Evolutionary conservation across 2,113 vertebrate species (phyloP).

Genomic region (Heterochromis multidens): DNA sequence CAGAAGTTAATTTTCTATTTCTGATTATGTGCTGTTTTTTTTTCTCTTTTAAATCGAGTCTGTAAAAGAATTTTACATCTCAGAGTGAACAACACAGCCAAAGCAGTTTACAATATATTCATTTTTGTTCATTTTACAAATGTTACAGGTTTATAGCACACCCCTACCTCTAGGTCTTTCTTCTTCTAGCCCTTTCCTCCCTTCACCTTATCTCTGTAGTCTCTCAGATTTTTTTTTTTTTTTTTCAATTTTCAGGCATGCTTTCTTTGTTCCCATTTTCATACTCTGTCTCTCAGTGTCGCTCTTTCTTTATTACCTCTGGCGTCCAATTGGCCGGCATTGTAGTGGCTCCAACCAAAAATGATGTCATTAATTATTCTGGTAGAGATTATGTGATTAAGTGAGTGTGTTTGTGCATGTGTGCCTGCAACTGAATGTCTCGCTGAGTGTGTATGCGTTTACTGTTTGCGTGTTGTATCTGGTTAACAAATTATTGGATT

Average conservation of each 20-base stretch:
- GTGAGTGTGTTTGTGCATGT: not conserved
- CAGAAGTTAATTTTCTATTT: not conserved
- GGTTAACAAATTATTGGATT: constrained; percentile 40
- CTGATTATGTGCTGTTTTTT: not conserved
- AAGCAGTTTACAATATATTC: not conserved
- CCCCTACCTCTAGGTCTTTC: not conserved
- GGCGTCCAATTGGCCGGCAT: constrained; percentile 35
- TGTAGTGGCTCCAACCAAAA: constrained; percentile 19
- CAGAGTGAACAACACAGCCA: not conserved
- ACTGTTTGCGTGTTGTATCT: constrained; percentile 3
- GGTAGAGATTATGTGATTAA: constrained; percentile 60
- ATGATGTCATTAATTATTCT: constrained; percentile 71
- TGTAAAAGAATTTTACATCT: not conserved
- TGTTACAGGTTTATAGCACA: not conserved
- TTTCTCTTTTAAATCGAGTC: not conserved
- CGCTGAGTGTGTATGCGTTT: not conserved
- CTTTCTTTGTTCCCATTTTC: constrained; percentile 31
- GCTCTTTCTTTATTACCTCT: constrained; percentile 10
- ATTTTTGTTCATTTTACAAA: not conserved
- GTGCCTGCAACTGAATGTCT: not conserved
- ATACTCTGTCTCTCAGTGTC: not conserved
- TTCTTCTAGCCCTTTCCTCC: not conserved
- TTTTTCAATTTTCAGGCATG: not conserved
- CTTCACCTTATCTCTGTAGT: not conserved
- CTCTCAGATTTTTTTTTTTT: not conserved